Evolutionary conservation across 92 coral and sea anemone species (phyloP), one percentile per base, ranked within the genome.

Genomic region (Porites lobata): DNA sequence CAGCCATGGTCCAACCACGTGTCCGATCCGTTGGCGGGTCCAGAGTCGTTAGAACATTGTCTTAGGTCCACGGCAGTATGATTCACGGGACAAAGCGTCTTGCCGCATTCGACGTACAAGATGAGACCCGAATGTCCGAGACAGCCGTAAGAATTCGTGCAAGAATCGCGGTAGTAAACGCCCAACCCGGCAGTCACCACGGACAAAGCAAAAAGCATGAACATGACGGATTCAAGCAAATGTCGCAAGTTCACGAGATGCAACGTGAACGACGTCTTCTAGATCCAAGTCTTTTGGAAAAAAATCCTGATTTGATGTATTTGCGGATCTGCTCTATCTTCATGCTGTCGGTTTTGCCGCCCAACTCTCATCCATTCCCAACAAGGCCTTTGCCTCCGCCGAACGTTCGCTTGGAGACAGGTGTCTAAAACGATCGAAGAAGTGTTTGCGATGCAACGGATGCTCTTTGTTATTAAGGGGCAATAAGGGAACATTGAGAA

Each of bases 1-100:
- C 79, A 75, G 0, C 79, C 79, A 1, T 19, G 0, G 24, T 75
- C 79, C 14, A 53, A 17, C 65, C 65, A 75, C 7, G 79, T 53
- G 62, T 75, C 65, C 61, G 65, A 75, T 54, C 65, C 66, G 65
- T 75, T 75, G 11, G 9, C 9, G 1, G 79, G 61, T 3, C 79
- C 79, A 21, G 62, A 22, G 1, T 4, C 24, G 65, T 52, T 57
- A 11, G 21, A 17, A 38, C 65, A 75, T 19, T 52, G 38, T n/a
- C 79, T 75, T 14, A 75, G 21, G 15, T 75, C 79, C 14, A 75
- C 61, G 15, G 50, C 79, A 22, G 79, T 75, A 65, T 75, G 79
- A 52, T 51, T 75, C 1, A 75, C 79, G 7, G 24, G 43, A 26
- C 79, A 75, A 20, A 75, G 5, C 0, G 65, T 11, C 9, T 22